phyloP scores from a whole-genome alignment of 2,888 invertebrate genomes.

The Heliconius cydno region DNA sequence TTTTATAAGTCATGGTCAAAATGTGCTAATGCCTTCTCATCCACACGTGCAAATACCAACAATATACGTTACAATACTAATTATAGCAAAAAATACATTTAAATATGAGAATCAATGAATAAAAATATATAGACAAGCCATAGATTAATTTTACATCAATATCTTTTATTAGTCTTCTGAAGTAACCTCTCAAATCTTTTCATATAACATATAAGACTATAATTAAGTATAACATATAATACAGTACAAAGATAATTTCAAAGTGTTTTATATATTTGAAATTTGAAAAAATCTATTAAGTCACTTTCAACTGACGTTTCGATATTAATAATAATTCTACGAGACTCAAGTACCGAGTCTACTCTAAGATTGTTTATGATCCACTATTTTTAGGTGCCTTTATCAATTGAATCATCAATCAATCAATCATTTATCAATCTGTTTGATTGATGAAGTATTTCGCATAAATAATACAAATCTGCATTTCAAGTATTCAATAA shows the following conservation, averaged over 20 bases:
- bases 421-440: constrained; percentile 40
- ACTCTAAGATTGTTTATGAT: constrained; percentile 32
- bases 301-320: neutral
- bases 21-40: constrained; percentile 20
- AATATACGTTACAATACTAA: neutral
- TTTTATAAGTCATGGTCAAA: constrained; percentile 6
- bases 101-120: neutral
- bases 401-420: constrained; percentile 38
- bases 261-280: no score
- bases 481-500: constrained; percentile 37
- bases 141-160: neutral
- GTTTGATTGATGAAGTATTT: constrained; percentile 41
- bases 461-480: constrained; percentile 40
- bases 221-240: no score
- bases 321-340: constrained; percentile 5
- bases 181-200: neutral
- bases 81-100: constrained; percentile 4
- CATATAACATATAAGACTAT: no score
- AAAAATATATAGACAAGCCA: neutral
- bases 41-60: neutral
- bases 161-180: neutral
- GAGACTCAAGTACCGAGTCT: constrained; percentile 29
- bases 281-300: no score
- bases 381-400: constrained; percentile 35
- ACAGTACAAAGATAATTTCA: no score